Base-by-base conservation (phyloP, 2,888 invertebrate genomes). In the Pogonocherus hispidulus region DNA sequence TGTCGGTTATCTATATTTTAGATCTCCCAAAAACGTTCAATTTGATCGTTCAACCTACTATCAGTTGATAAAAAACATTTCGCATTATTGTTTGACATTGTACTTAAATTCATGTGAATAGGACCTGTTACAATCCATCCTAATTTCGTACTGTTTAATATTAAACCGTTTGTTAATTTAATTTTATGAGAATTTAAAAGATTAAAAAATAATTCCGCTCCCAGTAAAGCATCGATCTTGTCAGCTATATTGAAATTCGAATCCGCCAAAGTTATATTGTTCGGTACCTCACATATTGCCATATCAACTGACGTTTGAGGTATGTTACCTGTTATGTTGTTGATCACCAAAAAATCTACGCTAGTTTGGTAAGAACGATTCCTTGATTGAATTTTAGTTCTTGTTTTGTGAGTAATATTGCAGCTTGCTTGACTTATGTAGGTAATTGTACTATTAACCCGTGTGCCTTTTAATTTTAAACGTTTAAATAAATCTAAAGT, bases 51-150 rank as follows among this genome's bases (percentile, higher is more conserved):
- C 14, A 51, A 51, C 0, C 23, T 22, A 11, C 2, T n/a, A n/a
- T 32, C 11, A 11, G 51, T 51, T 5, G 23, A 14, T 2, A 51
- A 27, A 23, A 51, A 51, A 14, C 51, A 51, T 51, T 51, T 51
- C 11, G 32, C 11, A 8, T 32, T 1, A 8, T 32, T 11, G 11
- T 32, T 32, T 8, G 9, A 32, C 8, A 11, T 11, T 8, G 32
- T 8, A 11, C 11, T 11, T 32, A 11, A 32, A 32, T 32, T 32
- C 11, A 32, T 32, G 32, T 32, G 11, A 0, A 32, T 11, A 11
- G 46, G 46, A 51, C 72, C 72, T 16, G 69, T 54, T 6, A 76
- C 19, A 11, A 74, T 56, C 74, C 72, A 76, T 1, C 74, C 71
- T 3, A 72, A 57, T 22, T 64, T 67, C 3, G 75, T 73, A 55